Conservation (phyloP, 2,888 invertebrate genomes). For the Syrista parreyssii region DNA sequence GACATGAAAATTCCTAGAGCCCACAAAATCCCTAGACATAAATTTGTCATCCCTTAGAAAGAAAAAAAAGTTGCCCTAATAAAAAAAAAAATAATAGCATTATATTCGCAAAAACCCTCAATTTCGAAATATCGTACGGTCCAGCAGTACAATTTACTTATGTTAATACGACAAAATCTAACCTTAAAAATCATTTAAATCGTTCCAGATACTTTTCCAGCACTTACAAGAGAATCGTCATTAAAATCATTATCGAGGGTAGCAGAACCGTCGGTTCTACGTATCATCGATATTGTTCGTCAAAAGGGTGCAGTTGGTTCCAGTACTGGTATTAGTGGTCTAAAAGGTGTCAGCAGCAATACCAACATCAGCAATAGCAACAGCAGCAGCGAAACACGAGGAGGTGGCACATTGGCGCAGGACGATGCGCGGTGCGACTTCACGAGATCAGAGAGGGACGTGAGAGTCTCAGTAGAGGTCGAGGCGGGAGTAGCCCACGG, state of each 20-base stretch:
- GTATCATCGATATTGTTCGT: neutral
- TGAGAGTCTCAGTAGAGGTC: conserved; percentile 13
- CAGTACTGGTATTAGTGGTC: neutral
- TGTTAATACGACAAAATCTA: neutral
- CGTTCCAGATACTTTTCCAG: neutral
- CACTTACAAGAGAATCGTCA: neutral
- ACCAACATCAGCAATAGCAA: neutral
- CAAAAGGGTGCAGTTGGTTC: neutral
- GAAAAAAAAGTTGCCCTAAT: neutral
- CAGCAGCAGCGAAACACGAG: conserved; percentile 4
- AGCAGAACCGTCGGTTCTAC: neutral
- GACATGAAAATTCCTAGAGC: neutral
- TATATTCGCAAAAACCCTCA: too few relatives aligned
- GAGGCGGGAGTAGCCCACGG: conserved; percentile 39
- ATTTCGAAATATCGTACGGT: too few relatives aligned
- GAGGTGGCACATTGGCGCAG: conserved; percentile 12
- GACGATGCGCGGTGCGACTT: conserved; percentile 7
- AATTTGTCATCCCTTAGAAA: too few relatives aligned
- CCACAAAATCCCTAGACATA: too few relatives aligned
- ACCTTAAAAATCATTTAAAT: neutral
- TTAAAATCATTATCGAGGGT: neutral
- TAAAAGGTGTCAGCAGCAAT: neutral
- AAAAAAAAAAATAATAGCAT: too few relatives aligned
- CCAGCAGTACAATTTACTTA: neutral
- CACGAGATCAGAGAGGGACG: neutral